phyloP scores from a whole-genome alignment of 2,888 invertebrate genomes.

The Pyrochroa serraticornis region DNA sequence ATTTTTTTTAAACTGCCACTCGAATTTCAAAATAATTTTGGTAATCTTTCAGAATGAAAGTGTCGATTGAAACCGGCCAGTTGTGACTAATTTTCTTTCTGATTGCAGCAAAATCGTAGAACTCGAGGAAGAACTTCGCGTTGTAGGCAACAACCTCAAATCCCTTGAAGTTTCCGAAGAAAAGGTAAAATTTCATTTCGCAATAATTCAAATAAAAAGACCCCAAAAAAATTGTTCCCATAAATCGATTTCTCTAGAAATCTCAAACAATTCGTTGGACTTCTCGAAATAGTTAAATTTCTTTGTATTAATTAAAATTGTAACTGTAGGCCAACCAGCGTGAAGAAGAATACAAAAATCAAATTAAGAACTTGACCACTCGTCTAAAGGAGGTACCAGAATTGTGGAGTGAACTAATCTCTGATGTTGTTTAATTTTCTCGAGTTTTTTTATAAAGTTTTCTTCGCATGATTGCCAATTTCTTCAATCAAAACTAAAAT shows the following conservation, averaged over 20 bases:
- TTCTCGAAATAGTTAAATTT: no score
- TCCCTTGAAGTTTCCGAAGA: constrained; percentile 99
- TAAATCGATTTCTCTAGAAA: no score
- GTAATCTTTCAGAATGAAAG: background rate
- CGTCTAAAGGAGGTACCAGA: constrained; percentile 96
- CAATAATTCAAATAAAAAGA: no score
- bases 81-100: background rate
- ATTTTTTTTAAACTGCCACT: no score
- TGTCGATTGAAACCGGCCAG: background rate
- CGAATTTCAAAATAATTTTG: no score
- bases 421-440: constrained; percentile 24
- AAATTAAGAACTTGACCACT: constrained; percentile 98
- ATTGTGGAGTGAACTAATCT: constrained; percentile 26
- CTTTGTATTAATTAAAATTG: constrained; percentile 5
- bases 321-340: constrained; percentile 92
- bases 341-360: constrained; percentile 99
- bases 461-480: constrained; percentile 16
- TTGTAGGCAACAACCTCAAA: constrained; percentile 99
- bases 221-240: no score
- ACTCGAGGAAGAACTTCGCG: constrained; percentile 99
- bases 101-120: constrained; percentile 95
- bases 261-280: background rate
- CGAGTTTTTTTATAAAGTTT: constrained; percentile 14
- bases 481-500: constrained; percentile 15
- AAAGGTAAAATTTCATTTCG: constrained; percentile 75